A percentile compares a stretch with the other conserved stretches of the same genome.
phyloP scores from a whole-genome alignment of 2,113 vertebrate genomes.

The Melanostigma gelatinosum region DNA sequence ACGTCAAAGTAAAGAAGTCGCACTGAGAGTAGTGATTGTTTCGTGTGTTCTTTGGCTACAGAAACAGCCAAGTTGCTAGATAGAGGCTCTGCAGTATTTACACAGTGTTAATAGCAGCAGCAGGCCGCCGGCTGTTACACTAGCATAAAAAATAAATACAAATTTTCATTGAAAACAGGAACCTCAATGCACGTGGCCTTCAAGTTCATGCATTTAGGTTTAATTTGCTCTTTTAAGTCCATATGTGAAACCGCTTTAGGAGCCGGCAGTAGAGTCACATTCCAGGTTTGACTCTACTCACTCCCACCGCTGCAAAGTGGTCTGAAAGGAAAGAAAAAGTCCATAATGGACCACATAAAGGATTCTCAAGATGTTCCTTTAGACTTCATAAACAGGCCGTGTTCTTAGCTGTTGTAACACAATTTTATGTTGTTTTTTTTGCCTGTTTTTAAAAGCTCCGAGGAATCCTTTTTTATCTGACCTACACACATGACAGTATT shows the following conservation, averaged over 20 bases:
- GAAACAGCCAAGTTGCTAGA: background rate
- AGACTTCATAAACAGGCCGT: background rate
- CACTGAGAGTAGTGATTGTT: background rate
- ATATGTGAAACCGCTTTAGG: constrained; percentile 17
- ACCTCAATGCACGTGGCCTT: background rate
- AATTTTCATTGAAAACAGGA: background rate
- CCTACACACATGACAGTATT: background rate
- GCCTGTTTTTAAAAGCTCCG: background rate
- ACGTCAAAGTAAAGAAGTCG: background rate
- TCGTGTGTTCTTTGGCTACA: background rate
- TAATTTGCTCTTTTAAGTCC: background rate
- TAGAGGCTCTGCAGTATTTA: background rate
- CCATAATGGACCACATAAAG: background rate
- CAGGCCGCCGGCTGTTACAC: background rate
- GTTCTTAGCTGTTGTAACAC: background rate
- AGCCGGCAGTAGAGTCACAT: background rate
- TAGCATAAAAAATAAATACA: background rate
- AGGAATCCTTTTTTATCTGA: background rate
- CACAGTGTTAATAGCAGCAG: background rate
- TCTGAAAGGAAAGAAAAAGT: background rate
- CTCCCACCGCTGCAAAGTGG: background rate
- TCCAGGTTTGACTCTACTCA: background rate
- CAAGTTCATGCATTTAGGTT: background rate
- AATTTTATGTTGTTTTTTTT: background rate
- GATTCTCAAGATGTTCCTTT: background rate